A percentile compares a stretch with the other conserved stretches of the same genome.
Evolutionary conservation across 2,113 vertebrate species (phyloP).

Genomic region (Anolis sagrei): DNA sequence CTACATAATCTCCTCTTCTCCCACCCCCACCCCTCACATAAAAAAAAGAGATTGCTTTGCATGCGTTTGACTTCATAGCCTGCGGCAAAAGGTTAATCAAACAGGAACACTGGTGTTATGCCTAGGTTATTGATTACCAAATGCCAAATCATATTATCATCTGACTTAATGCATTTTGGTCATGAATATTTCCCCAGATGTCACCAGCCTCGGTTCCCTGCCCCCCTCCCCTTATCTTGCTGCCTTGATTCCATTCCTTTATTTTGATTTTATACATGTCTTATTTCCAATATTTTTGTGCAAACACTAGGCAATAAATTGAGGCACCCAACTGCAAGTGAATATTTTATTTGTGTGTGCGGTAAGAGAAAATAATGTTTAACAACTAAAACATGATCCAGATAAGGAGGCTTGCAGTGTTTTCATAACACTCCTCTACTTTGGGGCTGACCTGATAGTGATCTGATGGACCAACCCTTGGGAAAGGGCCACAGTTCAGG

Average conservation of each 20-base stretch:
- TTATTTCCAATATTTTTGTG: neutral
- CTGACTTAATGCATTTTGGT: conserved; percentile 59
- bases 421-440: neutral
- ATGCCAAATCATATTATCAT: conserved; percentile 62
- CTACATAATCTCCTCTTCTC: neutral
- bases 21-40: neutral
- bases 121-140: conserved; percentile 61
- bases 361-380: neutral
- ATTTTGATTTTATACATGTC: neutral
- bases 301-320: neutral
- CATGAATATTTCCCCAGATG: conserved; percentile 55
- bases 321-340: neutral
- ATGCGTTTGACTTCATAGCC: conserved; percentile 56
- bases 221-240: no score
- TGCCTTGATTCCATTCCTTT: neutral
- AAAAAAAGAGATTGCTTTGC: conserved; percentile 36
- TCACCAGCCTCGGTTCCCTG: conserved; percentile 11
- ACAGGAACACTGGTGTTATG: conserved; percentile 44
- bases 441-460: neutral
- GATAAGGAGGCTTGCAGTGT: neutral
- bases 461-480: no score
- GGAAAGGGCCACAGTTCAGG: no score
- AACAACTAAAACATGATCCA: neutral
- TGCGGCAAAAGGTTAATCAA: conserved; percentile 51
- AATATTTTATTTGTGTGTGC: no score